These are phyloP conservation scores for Fistularia commersonii DNA, from an alignment of 2,797 vertebrate species.

Conservation along the genomic window DNA sequence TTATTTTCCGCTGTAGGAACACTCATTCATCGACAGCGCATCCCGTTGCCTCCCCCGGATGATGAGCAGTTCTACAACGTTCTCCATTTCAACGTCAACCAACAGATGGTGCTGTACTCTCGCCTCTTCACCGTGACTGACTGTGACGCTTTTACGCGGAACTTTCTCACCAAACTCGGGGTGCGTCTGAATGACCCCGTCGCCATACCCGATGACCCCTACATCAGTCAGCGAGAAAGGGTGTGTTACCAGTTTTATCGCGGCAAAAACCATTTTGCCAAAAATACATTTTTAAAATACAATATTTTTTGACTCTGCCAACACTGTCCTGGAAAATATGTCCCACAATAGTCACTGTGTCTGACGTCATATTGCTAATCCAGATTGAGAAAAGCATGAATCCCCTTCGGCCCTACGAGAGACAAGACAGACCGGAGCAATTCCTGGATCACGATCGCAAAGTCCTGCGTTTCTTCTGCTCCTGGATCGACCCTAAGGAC, in stretches of 20 bases:
- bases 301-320: not conserved
- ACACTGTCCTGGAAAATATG: no score
- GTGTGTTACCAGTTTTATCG: conserved; percentile 47
- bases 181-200: conserved; percentile 70
- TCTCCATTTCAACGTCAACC: conserved; percentile 85
- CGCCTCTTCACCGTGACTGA: conserved; percentile 80
- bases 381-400: conserved; percentile 74
- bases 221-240: conserved; percentile 72
- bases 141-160: conserved; percentile 85
- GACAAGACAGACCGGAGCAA: conserved; percentile 77
- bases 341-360: not conserved
- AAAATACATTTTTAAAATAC: no score
- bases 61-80: conserved; percentile 84
- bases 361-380: not conserved
- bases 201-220: conserved; percentile 79
- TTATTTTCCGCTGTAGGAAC: conserved; percentile 72
- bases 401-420: conserved; percentile 82
- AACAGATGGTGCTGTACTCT: conserved; percentile 80
- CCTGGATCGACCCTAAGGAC: conserved; percentile 82
- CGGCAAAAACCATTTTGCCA: no score
- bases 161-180: conserved; percentile 84
- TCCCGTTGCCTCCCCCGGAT: conserved; percentile 84
- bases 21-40: conserved; percentile 80
- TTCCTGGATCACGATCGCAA: conserved; percentile 83
- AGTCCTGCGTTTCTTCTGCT: conserved; percentile 86